Evolutionary conservation across 2,888 invertebrate species (phyloP).

Genomic region (Willowsia nigromaculata): DNA sequence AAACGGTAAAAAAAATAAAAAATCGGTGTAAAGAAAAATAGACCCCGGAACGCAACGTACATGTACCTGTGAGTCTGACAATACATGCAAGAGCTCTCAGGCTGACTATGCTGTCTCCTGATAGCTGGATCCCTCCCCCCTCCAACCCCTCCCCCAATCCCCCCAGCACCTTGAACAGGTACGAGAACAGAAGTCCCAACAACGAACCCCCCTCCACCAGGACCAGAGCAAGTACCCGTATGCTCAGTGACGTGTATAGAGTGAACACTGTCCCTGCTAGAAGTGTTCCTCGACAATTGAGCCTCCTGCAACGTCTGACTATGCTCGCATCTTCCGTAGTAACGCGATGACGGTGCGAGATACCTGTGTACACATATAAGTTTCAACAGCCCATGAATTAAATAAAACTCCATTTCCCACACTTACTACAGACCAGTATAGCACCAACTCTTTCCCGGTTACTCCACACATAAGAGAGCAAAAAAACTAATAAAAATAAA

Average conservation of each 20-base stretch:
- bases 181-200: constrained; percentile 79
- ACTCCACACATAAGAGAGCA: not conserved
- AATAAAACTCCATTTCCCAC: too few relatives aligned
- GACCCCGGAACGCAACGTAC: constrained; percentile 58
- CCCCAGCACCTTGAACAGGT: constrained; percentile 59
- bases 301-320: constrained; percentile 69
- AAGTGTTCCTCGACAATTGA: constrained; percentile 88
- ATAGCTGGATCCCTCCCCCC: constrained; percentile 85
- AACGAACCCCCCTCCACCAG: constrained; percentile 79
- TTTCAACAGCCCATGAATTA: constrained; percentile 38
- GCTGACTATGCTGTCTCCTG: constrained; percentile 93
- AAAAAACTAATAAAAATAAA: too few relatives aligned
- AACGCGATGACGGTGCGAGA: constrained; percentile 64
- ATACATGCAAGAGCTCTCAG: constrained; percentile 85
- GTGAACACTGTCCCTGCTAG: constrained; percentile 88
- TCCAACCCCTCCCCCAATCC: not conserved
- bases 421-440: too few relatives aligned
- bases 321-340: constrained; percentile 66
- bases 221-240: not conserved
- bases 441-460: not conserved
- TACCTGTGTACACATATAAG: constrained; percentile 66
- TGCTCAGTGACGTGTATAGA: constrained; percentile 83
- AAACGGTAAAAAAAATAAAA: too few relatives aligned
- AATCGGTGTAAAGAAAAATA: not conserved
- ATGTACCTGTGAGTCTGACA: constrained; percentile 83